phyloP scores from a whole-genome alignment of 2,888 invertebrate species.

The Palloptera scutellata region DNA sequence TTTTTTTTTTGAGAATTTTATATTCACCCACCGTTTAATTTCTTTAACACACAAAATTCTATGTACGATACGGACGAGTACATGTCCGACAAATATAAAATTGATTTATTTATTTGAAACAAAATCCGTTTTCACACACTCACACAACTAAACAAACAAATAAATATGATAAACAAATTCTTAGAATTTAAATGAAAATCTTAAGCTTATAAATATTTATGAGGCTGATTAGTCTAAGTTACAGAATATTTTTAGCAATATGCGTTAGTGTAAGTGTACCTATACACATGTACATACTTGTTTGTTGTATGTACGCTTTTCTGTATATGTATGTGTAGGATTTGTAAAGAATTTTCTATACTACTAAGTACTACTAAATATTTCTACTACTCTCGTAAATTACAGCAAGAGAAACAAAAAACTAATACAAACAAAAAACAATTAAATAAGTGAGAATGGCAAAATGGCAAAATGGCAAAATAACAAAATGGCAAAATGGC shows the following conservation, averaged over 20 bases:
- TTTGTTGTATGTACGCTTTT: too few relatives aligned
- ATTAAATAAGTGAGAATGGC: neutral
- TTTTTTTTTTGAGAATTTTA: too few relatives aligned
- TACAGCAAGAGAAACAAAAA: neutral
- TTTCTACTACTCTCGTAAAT: neutral
- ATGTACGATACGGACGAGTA: too few relatives aligned
- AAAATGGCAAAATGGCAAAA: neutral
- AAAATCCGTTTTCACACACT: too few relatives aligned
- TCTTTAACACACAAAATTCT: too few relatives aligned
- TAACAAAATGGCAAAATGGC: neutral
- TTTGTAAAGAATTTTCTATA: conserved; percentile 11
- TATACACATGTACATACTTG: conserved; percentile 17
- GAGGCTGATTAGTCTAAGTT: conserved; percentile 47
- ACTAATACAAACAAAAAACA: neutral
- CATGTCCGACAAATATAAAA: too few relatives aligned
- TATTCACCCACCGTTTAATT: too few relatives aligned
- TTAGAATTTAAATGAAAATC: conserved; percentile 25
- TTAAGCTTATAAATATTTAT: conserved; percentile 46
- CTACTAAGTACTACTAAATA: conserved; percentile 13
- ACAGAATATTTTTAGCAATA: conserved; percentile 4
- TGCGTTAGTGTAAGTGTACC: conserved; percentile 17
- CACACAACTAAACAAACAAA: neutral
- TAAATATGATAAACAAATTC: neutral
- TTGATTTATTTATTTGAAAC: too few relatives aligned
- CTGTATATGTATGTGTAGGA: conserved; percentile 7